phyloP scores from a whole-genome alignment of 2,888 invertebrate genomes.

The Chalcis sispes region DNA sequence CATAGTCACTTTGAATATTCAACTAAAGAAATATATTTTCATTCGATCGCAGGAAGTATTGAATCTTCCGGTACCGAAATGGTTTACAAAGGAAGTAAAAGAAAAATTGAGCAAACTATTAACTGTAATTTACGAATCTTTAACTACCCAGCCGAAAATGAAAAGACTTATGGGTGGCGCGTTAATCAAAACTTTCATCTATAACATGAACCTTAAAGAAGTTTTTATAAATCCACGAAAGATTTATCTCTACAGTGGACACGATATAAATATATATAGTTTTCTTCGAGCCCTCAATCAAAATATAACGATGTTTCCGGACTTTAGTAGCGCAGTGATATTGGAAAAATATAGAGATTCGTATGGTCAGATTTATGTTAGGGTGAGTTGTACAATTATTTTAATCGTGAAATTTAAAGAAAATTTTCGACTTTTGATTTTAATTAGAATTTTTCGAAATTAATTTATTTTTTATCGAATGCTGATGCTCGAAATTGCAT shows the following conservation, averaged over 20 bases:
- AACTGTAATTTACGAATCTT: constrained; percentile 52
- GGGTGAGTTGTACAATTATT: constrained; percentile 61
- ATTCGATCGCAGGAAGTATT: constrained; percentile 62
- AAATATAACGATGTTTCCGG: constrained; percentile 59
- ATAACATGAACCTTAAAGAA: constrained; percentile 57
- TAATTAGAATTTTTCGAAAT: no score
- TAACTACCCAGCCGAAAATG: constrained; percentile 57
- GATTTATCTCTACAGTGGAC: constrained; percentile 64
- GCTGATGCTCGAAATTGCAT: no score
- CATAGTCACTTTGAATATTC: no score
- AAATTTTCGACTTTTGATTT: no score
- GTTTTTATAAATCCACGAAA: constrained; percentile 54
- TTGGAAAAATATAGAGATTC: constrained; percentile 61
- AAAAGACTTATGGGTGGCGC: constrained; percentile 59
- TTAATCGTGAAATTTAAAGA: no score
- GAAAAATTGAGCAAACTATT: constrained; percentile 44
- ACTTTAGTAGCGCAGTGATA: constrained; percentile 61
- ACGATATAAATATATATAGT: constrained; percentile 62
- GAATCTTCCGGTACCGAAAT: constrained; percentile 59
- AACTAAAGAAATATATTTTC: no score
- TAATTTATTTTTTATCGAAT: no score
- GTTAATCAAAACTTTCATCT: constrained; percentile 59
- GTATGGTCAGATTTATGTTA: constrained; percentile 53
- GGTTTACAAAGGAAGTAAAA: constrained; percentile 61
- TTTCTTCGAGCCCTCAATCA: constrained; percentile 57